phyloP scores from a whole-genome alignment of 2,888 invertebrate species.

The Escarpia spicata region DNA sequence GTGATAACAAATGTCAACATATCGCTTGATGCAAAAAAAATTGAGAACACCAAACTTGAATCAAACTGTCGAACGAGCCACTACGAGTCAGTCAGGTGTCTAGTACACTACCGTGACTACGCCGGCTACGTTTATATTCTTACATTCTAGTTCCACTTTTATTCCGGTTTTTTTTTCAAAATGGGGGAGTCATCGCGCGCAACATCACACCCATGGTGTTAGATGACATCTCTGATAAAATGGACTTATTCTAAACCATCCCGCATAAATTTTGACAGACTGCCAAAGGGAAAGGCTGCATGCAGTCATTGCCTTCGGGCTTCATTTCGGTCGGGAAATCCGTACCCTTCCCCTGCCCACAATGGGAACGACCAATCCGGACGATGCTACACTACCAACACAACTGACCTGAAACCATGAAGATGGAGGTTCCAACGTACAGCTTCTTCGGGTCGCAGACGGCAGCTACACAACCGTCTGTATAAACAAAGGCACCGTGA shows the following conservation, averaged over 20 bases:
- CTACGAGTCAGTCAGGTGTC: too few species aligned
- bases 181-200: not conserved
- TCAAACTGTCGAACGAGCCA: too few species aligned
- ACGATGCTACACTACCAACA: not conserved
- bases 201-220: not conserved
- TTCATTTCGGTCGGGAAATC: conserved; percentile 16
- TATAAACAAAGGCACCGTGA: conserved; percentile 21
- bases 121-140: too few species aligned
- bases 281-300: not conserved
- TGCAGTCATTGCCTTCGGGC: not conserved
- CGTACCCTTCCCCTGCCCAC: conserved; percentile 3
- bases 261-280: not conserved
- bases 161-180: too few species aligned
- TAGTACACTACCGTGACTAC: too few species aligned
- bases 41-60: too few species aligned
- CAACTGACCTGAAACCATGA: not conserved
- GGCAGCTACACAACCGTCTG: conserved; percentile 23
- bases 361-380: conserved; percentile 9
- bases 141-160: too few species aligned
- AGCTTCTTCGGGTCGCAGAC: conserved; percentile 3
- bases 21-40: too few species aligned
- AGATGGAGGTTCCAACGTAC: not conserved
- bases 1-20: not conserved
- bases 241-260: not conserved
- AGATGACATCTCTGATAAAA: not conserved